Base-by-base conservation (phyloP, 2,888 invertebrate species). In the Hyalella azteca region DNA sequence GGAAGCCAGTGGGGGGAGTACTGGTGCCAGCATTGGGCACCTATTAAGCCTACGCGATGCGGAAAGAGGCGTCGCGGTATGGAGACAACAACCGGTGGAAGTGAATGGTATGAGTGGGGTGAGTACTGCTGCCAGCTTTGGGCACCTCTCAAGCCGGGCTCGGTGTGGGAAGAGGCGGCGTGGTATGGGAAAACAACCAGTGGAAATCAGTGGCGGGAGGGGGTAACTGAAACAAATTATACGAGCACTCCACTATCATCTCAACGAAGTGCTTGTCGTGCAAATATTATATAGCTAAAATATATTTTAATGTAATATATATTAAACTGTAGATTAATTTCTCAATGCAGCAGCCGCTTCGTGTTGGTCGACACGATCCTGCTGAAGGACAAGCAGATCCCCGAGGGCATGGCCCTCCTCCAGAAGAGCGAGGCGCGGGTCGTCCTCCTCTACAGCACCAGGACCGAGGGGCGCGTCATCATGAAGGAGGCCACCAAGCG, bases 401-500 rank as follows among this genome's bases (percentile, higher is more conserved):
- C 7, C 19, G 73, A 73, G 32, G 73, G 79, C 26, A 45, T 79
- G 48, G 48, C 73, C 19, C 41, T 45, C 19, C 73, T 79, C 36
- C 41, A 50, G 45, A 73, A 77, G 45, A 77, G 77, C 19, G 66
- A 79, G 59, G 49, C 50, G n/a, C 39, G 73, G 29, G 73, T 75
- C 11, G 73, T 77, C 40, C 45, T 75, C 15, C 26, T 75, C 45
- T 66, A 59, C 40, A 48, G 77, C 48, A 48, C 40, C 26, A 73
- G 93, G 80, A 93, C 95, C 87, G 95, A 96, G 88, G 96, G 95
- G 32, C 93, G 92, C 81, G 92, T 92, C 86, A 96, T 96, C 85
- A 89, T 97, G 86, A 90, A 91, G 45, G 92, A 92, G 50, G 95
- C 95, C 3, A 90, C 91, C 80, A 92, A 93, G 86, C 85, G 88